Percentiles rank a stretch among this genome's conserved stretches.
These are phyloP conservation scores for Perca schrenkii DNA, from an alignment of 2,113 vertebrate genomes.

Conservation along the genomic window DNA sequence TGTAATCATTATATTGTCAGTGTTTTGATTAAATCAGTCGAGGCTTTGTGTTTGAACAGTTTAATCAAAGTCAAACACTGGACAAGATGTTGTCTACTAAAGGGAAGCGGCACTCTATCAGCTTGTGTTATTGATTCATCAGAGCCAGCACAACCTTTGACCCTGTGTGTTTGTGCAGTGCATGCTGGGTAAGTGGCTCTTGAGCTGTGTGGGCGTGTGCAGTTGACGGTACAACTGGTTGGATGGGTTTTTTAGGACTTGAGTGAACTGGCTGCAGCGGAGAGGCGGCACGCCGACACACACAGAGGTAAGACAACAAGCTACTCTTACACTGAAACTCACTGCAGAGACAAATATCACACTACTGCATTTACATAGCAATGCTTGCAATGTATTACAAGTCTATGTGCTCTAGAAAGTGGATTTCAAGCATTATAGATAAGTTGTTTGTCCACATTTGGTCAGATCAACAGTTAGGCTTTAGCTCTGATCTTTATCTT, in stretches of 20 bases:
- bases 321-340: neutral
- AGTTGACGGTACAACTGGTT: constrained; percentile 6
- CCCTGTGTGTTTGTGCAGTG: constrained; percentile 44
- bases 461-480: too few species aligned
- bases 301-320: constrained; percentile 50
- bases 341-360: neutral
- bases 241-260: constrained; percentile 9
- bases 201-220: constrained; percentile 4
- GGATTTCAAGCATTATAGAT: neutral
- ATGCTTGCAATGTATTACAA: neutral
- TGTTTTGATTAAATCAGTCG: constrained; percentile 26
- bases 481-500: neutral
- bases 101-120: constrained; percentile 1
- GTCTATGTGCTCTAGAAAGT: neutral
- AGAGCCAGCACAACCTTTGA: constrained; percentile 59
- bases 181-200: constrained; percentile 35
- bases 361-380: too few species aligned
- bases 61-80: neutral
- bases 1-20: neutral
- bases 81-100: constrained; percentile 39
- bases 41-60: neutral
- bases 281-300: neutral
- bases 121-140: constrained; percentile 46
- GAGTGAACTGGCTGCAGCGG: neutral
- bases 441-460: neutral